A percentile compares a stretch with the other conserved stretches of the same genome.
These are phyloP conservation scores for Meleagris gallopavo DNA, from an alignment of 2,113 vertebrate species.

Conservation along the genomic window DNA sequence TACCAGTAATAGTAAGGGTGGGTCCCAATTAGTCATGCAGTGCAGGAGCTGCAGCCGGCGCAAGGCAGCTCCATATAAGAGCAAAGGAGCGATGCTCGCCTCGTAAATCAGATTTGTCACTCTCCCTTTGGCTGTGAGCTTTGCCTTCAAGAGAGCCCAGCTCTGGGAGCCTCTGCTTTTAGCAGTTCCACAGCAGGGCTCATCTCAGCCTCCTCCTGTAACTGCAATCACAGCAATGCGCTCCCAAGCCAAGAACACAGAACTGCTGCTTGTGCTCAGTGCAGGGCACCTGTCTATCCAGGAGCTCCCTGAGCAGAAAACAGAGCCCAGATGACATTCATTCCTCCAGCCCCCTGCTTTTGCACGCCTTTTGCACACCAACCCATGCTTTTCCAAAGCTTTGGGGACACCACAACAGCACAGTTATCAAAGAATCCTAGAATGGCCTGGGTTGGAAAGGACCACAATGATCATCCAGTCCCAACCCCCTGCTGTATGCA, in stretches of 20 bases:
- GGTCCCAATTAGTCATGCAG: conserved; percentile 58
- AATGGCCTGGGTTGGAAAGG: too few relatives aligned
- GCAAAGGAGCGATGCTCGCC: conserved; percentile 25
- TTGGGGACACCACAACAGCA: neutral
- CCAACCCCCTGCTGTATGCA: too few relatives aligned
- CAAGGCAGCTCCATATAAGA: conserved; percentile 58
- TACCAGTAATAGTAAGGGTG: conserved; percentile 55
- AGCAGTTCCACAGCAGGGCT: neutral
- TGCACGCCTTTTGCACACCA: neutral
- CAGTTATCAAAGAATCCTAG: too few relatives aligned
- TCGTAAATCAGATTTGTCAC: neutral
- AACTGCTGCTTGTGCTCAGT: neutral
- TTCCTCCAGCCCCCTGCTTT: neutral
- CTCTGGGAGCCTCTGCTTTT: neutral
- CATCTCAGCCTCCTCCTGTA: neutral
- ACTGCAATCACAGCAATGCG: neutral
- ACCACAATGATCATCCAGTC: too few relatives aligned
- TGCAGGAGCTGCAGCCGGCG: neutral
- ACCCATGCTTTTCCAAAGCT: neutral
- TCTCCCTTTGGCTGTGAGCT: neutral
- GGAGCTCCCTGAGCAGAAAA: neutral
- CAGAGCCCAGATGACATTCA: neutral
- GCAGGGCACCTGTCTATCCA: neutral
- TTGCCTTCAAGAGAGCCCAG: neutral
- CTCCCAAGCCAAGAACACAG: neutral